Evolutionary conservation across 2,113 vertebrate genomes (phyloP), one percentile per base, ranked within the genome.

Genomic region (Psilopsiagon aurifrons): DNA sequence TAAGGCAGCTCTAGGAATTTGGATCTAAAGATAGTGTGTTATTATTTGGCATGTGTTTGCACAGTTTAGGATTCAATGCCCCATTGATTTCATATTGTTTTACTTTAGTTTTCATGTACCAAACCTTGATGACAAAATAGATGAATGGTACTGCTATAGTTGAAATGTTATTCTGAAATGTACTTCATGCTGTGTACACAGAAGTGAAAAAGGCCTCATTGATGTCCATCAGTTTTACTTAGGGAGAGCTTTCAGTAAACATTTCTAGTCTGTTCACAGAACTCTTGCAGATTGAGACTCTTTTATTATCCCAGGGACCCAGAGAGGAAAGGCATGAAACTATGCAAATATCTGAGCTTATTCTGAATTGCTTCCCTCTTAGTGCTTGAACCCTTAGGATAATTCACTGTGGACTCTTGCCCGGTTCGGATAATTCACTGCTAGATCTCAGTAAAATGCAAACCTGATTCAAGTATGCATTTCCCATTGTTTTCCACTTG

Each of bases 141-240:
- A 57, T 41, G 37, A 74, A 88, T 76, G 35, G 23, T 47, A 31
- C 35, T 37, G 22, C 54, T 86, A 1, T 8, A 82, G 23, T 57
- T 92, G 66, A 91, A 95, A 96, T 62, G 14, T 44, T 83, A 70
- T 16, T 88, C 66, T 90, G 73, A 92, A 95, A 60, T 69, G 41
- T 82, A 83, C 41, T 83, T 62, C 18, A 51, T 69, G 46, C 13
- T 80, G 63, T n/a, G 52, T 80, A 67, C 41, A 69, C 41, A 33
- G 16, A 83, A 84, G 66, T 74, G 76, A 41, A 19, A 86, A 92
- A n/a, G 16, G 63, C 59, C 43, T 92, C 66, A n/a, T 28, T 44
- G n/a, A n/a, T 77, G 60, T 63, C 59, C 51, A 55, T 76, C 46
- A 14, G 37, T 67, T 11, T 68, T 97, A 83, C 51, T 91, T 95